A percentile compares a stretch with the other conserved stretches of the same genome.
phyloP scores from a whole-genome alignment of 2,113 vertebrate species.

The Sinocyclocheilus rhinocerous region DNA sequence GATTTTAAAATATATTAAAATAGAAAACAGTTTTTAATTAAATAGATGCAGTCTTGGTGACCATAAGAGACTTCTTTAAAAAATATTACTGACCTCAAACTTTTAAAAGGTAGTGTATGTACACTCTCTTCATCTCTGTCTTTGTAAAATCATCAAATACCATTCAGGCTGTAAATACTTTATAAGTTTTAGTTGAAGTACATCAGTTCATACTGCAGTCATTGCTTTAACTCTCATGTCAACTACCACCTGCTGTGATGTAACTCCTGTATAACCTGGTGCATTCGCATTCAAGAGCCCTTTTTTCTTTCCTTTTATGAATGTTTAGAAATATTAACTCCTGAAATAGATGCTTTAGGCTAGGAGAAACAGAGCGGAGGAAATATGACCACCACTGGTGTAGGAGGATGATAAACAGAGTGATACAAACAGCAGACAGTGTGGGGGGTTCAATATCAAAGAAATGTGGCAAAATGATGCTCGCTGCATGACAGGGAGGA shows the following conservation, averaged over 20 bases:
- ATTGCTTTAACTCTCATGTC: not conserved
- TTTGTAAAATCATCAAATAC: not conserved
- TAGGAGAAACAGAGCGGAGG: not conserved
- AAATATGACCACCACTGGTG: conserved; percentile 10
- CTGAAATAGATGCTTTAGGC: not conserved
- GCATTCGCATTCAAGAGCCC: not conserved
- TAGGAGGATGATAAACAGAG: conserved; percentile 8
- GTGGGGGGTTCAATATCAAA: conserved; percentile 6
- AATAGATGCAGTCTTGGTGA: too few species aligned
- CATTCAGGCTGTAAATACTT: not conserved
- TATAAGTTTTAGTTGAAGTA: not conserved
- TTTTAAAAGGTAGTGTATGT: not conserved
- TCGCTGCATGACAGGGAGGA: not conserved
- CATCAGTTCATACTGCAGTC: too few species aligned
- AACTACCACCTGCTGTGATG: not conserved
- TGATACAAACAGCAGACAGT: not conserved
- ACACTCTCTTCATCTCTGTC: not conserved
- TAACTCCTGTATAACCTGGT: not conserved
- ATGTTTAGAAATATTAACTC: conserved; percentile 7
- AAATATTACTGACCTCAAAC: too few species aligned
- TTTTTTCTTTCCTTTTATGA: not conserved
- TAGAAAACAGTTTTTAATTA: too few species aligned
- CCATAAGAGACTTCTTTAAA: too few species aligned
- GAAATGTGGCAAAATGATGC: not conserved
- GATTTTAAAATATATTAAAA: too few species aligned